Conservation (phyloP, 2,888 invertebrate genomes). For the Hipparchia sbordonii region DNA sequence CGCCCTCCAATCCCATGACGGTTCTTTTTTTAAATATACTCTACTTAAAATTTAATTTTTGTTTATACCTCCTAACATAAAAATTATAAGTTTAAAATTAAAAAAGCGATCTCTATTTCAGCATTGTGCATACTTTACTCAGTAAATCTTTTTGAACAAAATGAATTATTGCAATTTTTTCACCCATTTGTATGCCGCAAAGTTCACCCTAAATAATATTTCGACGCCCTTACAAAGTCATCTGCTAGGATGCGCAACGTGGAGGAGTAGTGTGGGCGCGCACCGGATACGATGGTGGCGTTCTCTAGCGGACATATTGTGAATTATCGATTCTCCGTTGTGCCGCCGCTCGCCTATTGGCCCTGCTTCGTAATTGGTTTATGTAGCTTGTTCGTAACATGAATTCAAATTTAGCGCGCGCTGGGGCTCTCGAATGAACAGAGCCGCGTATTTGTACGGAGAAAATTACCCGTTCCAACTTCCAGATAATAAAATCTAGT, state of each 20-base stretch:
- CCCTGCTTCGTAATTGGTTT: slow-evolving; percentile 77
- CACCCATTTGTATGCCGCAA: too few species aligned
- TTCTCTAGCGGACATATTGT: slow-evolving; percentile 81
- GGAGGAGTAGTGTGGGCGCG: slow-evolving; percentile 79
- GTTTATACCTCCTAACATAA: not conserved
- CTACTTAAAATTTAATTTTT: not conserved
- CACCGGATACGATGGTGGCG: slow-evolving; percentile 67
- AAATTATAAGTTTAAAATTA: not conserved
- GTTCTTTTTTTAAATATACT: too few species aligned
- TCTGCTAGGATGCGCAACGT: slow-evolving; percentile 72
- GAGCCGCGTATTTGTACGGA: slow-evolving; percentile 63
- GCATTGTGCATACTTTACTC: not conserved
- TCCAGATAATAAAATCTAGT: slow-evolving; percentile 66
- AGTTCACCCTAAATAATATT: slow-evolving; percentile 12
- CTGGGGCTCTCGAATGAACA: slow-evolving; percentile 64
- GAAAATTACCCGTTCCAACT: slow-evolving; percentile 63
- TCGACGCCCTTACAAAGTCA: slow-evolving; percentile 65
- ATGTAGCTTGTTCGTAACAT: slow-evolving; percentile 77
- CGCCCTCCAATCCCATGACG: too few species aligned
- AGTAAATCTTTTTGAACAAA: too few species aligned
- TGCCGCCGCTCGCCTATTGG: slow-evolving; percentile 73
- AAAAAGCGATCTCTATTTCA: not conserved
- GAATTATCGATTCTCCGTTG: slow-evolving; percentile 80
- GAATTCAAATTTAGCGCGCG: slow-evolving; percentile 81
- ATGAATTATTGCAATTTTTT: not conserved